Conservation (phyloP, 2,888 invertebrate genomes). For the Neoitamus cyanurus region DNA sequence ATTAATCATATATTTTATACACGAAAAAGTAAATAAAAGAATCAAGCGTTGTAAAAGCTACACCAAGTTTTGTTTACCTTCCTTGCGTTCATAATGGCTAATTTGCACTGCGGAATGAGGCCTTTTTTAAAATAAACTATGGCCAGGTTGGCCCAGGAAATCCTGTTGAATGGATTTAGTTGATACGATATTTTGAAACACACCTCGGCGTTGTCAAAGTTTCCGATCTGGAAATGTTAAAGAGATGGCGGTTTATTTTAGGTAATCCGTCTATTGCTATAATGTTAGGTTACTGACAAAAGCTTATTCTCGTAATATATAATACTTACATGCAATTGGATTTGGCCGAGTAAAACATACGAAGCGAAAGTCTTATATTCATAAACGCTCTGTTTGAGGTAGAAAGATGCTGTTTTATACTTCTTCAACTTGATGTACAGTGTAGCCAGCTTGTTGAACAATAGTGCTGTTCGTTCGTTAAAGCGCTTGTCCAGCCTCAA, state of each 20-base stretch:
- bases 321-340: slow-evolving; percentile 10
- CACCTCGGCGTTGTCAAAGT: not conserved
- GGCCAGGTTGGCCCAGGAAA: slow-evolving; percentile 26
- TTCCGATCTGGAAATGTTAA: not conserved
- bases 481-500: not conserved
- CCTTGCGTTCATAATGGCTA: slow-evolving; percentile 32
- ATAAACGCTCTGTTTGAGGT: slow-evolving; percentile 38
- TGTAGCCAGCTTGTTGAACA: slow-evolving; percentile 41
- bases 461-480: not conserved
- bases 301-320: too few relatives aligned
- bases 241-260: too few relatives aligned
- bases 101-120: slow-evolving; percentile 15
- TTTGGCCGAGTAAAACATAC: slow-evolving; percentile 29
- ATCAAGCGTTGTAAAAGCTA: slow-evolving; percentile 9
- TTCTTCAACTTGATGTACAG: slow-evolving; percentile 3
- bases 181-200: slow-evolving; percentile 30
- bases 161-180: slow-evolving; percentile 19
- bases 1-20: slow-evolving; percentile 43
- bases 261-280: too few relatives aligned
- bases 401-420: slow-evolving; percentile 14
- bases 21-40: slow-evolving; percentile 2
- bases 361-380: slow-evolving; percentile 21
- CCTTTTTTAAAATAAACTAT: slow-evolving; percentile 29
- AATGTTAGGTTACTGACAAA: not conserved
- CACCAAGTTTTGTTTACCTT: slow-evolving; percentile 29